Evolutionary conservation across 2,113 vertebrate genomes (phyloP).

Genomic region (Aphyosemion australe): DNA sequence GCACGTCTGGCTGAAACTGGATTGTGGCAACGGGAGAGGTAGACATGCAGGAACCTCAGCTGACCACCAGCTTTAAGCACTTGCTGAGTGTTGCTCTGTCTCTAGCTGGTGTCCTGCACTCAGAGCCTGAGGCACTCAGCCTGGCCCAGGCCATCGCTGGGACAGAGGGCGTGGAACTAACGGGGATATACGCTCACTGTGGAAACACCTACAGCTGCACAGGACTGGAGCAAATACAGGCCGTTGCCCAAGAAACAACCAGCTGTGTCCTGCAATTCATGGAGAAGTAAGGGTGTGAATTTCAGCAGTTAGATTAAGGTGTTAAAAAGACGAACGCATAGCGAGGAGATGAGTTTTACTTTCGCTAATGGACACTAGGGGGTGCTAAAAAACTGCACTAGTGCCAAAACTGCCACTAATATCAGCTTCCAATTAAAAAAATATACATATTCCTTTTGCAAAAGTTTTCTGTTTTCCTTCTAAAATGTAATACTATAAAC

Average conservation of each 20-base stretch:
- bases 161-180: constrained; percentile 71
- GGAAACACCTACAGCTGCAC: constrained; percentile 83
- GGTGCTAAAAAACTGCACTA: no score
- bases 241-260: constrained; percentile 78
- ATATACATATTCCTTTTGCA: no score
- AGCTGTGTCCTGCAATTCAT: constrained; percentile 75
- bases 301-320: no score
- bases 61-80: neutral
- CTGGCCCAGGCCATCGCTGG: constrained; percentile 73
- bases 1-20: constrained; percentile 85
- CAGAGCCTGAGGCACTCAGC: constrained; percentile 66
- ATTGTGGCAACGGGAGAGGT: constrained; percentile 85
- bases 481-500: no score
- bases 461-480: no score
- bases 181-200: constrained; percentile 85
- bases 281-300: constrained; percentile 73
- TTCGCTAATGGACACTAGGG: no score
- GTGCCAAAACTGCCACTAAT: no score
- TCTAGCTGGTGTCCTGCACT: constrained; percentile 78
- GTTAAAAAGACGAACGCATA: neutral
- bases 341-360: no score
- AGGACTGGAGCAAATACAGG: constrained; percentile 75
- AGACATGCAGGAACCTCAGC: neutral
- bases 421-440: no score
- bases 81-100: neutral